Evolutionary conservation across 2,797 vertebrate species (phyloP).

Genomic region (Danio albolineatus): DNA sequence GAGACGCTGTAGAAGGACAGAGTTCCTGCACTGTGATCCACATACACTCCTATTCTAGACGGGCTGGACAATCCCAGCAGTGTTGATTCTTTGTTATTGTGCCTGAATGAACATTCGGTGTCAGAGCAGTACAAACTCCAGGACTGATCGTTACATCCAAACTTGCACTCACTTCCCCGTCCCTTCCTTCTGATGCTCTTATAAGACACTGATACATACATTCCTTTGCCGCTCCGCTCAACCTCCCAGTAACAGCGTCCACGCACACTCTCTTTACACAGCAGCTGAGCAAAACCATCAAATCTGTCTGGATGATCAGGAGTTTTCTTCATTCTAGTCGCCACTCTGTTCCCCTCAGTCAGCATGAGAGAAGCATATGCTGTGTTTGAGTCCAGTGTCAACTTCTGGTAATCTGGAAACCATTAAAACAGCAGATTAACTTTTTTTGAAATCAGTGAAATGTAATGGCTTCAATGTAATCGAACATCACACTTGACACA

Average conservation of each 20-base stretch:
- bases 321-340: no score
- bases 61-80: neutral
- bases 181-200: slow-evolving; percentile 3
- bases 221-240: no score
- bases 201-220: slow-evolving; percentile 18
- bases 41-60: no score
- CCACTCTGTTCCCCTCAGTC: no score
- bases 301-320: no score
- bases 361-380: slow-evolving; percentile 14
- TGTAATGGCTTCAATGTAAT: neutral
- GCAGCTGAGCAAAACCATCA: no score
- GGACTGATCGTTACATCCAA: slow-evolving; percentile 9
- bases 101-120: neutral
- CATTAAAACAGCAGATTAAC: neutral
- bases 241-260: slow-evolving; percentile 57
- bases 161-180: neutral
- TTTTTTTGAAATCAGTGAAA: neutral
- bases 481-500: neutral
- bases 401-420: slow-evolving; percentile 46
- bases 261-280: neutral
- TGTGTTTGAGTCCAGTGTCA: slow-evolving; percentile 49
- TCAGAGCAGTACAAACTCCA: neutral
- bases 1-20: no score
- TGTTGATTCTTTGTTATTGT: neutral
- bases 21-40: no score